phyloP scores from a whole-genome alignment of 2,888 invertebrate genomes.

The Smittia aterrima region DNA sequence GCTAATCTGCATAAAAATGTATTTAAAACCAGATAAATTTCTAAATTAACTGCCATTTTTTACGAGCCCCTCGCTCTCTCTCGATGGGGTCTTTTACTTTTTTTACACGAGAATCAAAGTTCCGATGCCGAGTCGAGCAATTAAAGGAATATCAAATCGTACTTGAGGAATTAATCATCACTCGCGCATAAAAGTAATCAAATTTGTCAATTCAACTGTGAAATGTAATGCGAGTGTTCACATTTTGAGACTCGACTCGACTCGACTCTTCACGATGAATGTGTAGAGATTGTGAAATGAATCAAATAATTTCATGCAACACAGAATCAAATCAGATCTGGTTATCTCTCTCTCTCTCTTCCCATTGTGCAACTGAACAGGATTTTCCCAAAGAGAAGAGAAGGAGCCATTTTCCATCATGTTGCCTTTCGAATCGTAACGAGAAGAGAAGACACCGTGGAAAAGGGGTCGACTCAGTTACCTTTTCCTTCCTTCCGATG shows the following conservation, averaged over 20 bases:
- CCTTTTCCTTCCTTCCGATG: not conserved
- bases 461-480: not conserved
- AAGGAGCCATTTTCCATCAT: not conserved
- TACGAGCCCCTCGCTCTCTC: not conserved
- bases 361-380: not conserved
- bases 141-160: not conserved
- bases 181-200: not conserved
- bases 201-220: slow-evolving; percentile 11
- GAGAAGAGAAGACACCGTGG: not conserved
- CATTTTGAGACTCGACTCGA: not conserved
- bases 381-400: not conserved
- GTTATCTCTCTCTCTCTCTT: slow-evolving; percentile 15
- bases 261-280: not conserved
- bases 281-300: slow-evolving; percentile 9
- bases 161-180: not conserved
- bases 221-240: not conserved
- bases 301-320: slow-evolving; percentile 25
- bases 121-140: too few species aligned
- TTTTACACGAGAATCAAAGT: too few species aligned
- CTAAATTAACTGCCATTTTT: slow-evolving; percentile 37
- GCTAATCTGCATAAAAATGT: slow-evolving; percentile 42
- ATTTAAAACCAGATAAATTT: slow-evolving; percentile 41
- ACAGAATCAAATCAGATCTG: slow-evolving; percentile 7
- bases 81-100: not conserved
- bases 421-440: not conserved